Base-by-base conservation (phyloP, 2,888 invertebrate species). In the Lordiphosa fenestrarum region DNA sequence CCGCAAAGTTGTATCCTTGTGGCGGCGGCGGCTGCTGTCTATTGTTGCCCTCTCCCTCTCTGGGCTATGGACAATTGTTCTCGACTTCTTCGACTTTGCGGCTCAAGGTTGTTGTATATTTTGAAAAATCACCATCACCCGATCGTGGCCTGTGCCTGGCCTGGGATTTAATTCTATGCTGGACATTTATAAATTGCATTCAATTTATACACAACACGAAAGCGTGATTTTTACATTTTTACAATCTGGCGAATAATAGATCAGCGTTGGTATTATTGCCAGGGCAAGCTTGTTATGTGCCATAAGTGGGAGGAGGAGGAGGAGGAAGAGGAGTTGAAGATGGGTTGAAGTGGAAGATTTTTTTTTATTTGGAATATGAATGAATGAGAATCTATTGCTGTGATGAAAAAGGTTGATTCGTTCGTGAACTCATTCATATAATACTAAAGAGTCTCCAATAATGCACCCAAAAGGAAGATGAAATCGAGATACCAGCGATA, bases 161-260 rank as follows among this genome's bases (percentile, higher is more conserved):
- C 72, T 84, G 77, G 72, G 83, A 84, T 84, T 83, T 85, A 85
- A 85, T 83, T 73, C 86, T 69, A 80, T 80, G 76, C 85, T 83
- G 80, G 88, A 87, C 87, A 87, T 87, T 88, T 87, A 87, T 87
- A 87, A 87, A 87, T 87, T 88, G 87, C 87, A 86, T 86, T 87
- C 87, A 87, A 87, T 87, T 87, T 88, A 87, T 87, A 86, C 80
- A 83, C 82, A 81, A 85, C 86, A 81, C 85, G 84, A 85, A 85
- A 84, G 84, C 85, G 84, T 71, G 83, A 83, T 85, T 85, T 80
- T 84, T 84, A 84, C 76, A 80, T 80, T 84, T 82, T 83, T 84
- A 84, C 85, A 83, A 80, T 80, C 83, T 84, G 54, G 80, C 66
- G 73, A 72, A 84, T 80, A 82, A 80, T 82, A 82, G 75, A 83